A percentile compares a stretch with the other conserved stretches of the same genome.
phyloP scores from a whole-genome alignment of 2,113 vertebrate genomes.

The Prietella phreatophila region DNA sequence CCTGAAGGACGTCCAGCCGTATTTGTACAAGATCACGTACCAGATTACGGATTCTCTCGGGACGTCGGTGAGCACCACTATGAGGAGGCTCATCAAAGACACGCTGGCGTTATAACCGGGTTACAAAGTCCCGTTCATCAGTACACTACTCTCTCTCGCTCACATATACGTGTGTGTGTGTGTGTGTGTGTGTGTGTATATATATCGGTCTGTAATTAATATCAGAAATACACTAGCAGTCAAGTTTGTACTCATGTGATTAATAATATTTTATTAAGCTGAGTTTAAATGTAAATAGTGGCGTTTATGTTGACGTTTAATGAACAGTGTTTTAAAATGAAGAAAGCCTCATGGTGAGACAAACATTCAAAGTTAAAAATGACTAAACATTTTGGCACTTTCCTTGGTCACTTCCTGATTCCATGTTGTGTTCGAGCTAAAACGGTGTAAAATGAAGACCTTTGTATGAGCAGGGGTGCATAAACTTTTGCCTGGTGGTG shows the following conservation, averaged over 20 bases:
- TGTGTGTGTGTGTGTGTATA: too few species aligned
- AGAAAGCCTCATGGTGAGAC: too few species aligned
- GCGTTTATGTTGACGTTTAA: neutral
- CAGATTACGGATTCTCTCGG: constrained; percentile 94
- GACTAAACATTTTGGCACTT: too few species aligned
- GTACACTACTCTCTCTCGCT: too few species aligned
- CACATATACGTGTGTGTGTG: too few species aligned
- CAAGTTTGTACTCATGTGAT: neutral
- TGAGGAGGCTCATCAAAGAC: constrained; percentile 97
- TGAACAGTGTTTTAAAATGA: too few species aligned
- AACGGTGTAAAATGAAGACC: neutral
- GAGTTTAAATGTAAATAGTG: neutral
- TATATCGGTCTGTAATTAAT: neutral
- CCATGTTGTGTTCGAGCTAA: neutral
- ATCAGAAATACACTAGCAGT: neutral
- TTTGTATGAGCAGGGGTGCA: neutral
- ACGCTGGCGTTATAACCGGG: constrained; percentile 74
- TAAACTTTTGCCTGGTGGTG: neutral
- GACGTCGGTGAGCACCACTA: constrained; percentile 93
- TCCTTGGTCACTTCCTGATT: neutral
- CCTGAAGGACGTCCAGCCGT: constrained; percentile 94
- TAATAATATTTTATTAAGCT: neutral
- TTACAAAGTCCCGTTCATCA: neutral
- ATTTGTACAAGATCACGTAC: constrained; percentile 95
- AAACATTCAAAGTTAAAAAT: too few species aligned